Evolutionary conservation across 2,113 vertebrate genomes (phyloP), one percentile per base, ranked within the genome.

Genomic region (Fukomys damarensis): DNA sequence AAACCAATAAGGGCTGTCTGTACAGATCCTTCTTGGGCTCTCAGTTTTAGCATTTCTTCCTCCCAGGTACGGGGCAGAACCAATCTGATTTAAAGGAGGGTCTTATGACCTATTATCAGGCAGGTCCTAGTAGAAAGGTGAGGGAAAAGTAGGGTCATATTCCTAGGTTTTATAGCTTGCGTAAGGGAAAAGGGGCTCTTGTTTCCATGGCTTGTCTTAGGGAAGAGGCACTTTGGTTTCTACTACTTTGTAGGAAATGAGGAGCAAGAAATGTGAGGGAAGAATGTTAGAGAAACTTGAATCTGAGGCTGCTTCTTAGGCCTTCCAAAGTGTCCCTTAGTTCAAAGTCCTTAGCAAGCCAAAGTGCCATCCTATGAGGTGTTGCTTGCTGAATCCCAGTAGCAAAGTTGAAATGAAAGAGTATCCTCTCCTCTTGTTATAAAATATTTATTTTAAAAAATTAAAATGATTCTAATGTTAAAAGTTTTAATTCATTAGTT

Each of bases 401-500:
- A 35, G 76, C 30, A 52, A 28, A 79, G 76, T 35, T 35, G 30
- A n/a, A 20, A 79, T 54, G 32, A 79, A 54, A 79, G 46, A 19
- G 3, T 30, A 76, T 28, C 28, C 46, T 79, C 19, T 32, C 32
- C 49, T 54, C 6, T 46, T 79, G n/a, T 20, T 54, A 52, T 9
- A 35, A 54, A 52, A 54, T 35, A 79, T 20, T 79, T 11, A 46
- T 76, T 76, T 46, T 28, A 14, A 76, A 76, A 12, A 76, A 46
- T 5, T 46, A 28, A 74, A 76, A 30, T 46, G 38, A 46, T 72
- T 72, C 35, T 41, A 72, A 49, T 89, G 43, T 38, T 38, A 49
- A 95, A 96, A 56, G 72, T 88, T 91, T 80, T 85, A 92, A 80
- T 26, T 87, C 38, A 38, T 72, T 38, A 79, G 79, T 70, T 83